Evolutionary conservation across 2,888 invertebrate genomes (phyloP), one percentile per base, ranked within the genome.

Genomic region (Notodonta dromedarius): DNA sequence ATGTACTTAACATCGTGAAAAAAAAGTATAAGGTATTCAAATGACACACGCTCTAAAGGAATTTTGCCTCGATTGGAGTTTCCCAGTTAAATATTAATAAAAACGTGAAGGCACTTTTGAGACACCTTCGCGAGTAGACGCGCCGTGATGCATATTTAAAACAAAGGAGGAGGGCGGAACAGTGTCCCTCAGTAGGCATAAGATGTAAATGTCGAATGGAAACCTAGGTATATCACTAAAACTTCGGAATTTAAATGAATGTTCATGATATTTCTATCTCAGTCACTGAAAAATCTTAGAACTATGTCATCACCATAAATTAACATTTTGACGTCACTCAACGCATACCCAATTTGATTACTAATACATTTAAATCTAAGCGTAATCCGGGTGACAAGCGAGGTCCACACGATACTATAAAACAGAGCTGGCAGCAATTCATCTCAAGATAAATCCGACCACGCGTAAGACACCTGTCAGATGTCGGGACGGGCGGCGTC

Each of bases 381-480:
- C 69, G 67, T 74, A 73, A 77, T 66, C 70, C 69, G 67, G 62
- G 59, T 77, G 79, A 76, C 77, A 66, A 70, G 72, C 69, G 59
- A 71, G 75, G 76, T 79, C 72, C 74, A 78, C 78, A 73, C 65
- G 68, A 66, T 73, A 67, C 71, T 70, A 73, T 69, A 73, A 72
- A 70, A 75, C 70, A 69, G 73, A 67, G 73, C 74, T 71, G 70
- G 71, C 65, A 66, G 69, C 86, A 87, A 90, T 90, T 90, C 88
- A 89, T 90, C 85, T 83, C 76, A 71, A 81, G 86, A 88, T 85
- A 88, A 88, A 90, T 89, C 89, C 87, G 77, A 83, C 83, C 86
- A 78, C 87, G 85, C 86, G 85, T 88, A 84, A 85, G 88, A 86
- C 89, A 90, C 89, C 90, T 91, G 91, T 91, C 91, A 91, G 84